Evolutionary conservation across 2,797 vertebrate species (phyloP).

Genomic region (Squalus acanthias): DNA sequence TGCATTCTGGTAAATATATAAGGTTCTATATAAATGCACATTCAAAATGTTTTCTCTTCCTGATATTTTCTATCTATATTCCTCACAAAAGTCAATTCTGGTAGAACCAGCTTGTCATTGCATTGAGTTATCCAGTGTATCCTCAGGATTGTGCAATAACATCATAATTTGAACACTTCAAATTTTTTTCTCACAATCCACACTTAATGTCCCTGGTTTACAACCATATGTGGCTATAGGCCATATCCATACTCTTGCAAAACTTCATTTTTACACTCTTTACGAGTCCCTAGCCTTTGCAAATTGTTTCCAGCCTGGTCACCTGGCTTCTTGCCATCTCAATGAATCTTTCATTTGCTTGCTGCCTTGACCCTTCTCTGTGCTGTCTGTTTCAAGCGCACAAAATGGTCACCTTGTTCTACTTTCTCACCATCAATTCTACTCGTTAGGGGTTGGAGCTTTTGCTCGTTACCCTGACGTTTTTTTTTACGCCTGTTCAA

Average conservation of each 20-base stretch:
- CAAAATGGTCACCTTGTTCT: background rate
- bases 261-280: slow-evolving; percentile 27
- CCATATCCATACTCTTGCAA: background rate
- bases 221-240: slow-evolving; percentile 25
- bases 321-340: slow-evolving; percentile 26
- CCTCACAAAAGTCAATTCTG: background rate
- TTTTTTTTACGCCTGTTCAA: background rate
- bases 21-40: background rate
- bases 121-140: background rate
- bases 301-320: slow-evolving; percentile 29
- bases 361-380: background rate
- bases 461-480: background rate
- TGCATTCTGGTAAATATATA: background rate
- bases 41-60: background rate
- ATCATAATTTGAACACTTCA: slow-evolving; percentile 11
- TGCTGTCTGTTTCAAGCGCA: background rate
- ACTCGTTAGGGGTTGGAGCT: background rate
- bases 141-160: background rate
- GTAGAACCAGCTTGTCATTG: background rate
- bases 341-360: slow-evolving; percentile 33
- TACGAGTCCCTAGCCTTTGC: slow-evolving; percentile 31
- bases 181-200: background rate
- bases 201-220: slow-evolving; percentile 15
- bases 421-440: background rate
- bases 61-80: background rate